Base-by-base conservation (phyloP, 2,113 vertebrate genomes). In the Ptyas mucosa region DNA sequence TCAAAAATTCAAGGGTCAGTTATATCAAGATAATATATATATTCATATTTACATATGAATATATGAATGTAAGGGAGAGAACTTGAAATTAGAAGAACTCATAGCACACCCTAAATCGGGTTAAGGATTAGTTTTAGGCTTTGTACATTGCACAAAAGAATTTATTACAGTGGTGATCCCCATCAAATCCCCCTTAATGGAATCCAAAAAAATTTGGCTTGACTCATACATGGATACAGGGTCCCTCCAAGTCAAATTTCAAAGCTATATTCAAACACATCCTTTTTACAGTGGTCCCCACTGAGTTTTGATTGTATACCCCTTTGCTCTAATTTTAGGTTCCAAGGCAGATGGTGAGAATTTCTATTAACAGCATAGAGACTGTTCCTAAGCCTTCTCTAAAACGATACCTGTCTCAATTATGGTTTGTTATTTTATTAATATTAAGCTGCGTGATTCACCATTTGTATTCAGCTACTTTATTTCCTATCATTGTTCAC, bases 401-500 rank as follows among this genome's bases (percentile, higher is more conserved):
- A 86, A 91, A 0, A 0, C 1, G 24, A 93, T 81, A 64, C 34
- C 61, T 75, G 64, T 57, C 39, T 81, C 64, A 52, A 91, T 94
- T 64, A 29, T 29, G 69, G 93, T 57, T 90, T 90, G 89, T 88
- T 88, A 88, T 61, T 39, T 69, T 93, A 69, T 26, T 23, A 61
- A 93, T 88, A 23, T 88, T 61, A 93, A 94, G 90, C 89, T 26
- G 69, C 14, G 87, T 51, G 34, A 11, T 3, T n/a, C 55, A 55
- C 8, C 23, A 93, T 61, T 87, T 64, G 90, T 91, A 61, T 95
- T 29, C 96, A 49, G 90, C 94, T 93, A 90, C 61, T 94, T 89
- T 55, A 93, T 97, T 96, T 96, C 94, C 90, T 92, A 92, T 69
- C 91, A 96, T 93, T 93, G 94, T 95, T 96, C 1, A 8, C 49